Evolutionary conservation across 1,140 invertebrate genomes (phyloP), one percentile per base, ranked within the genome.

Genomic region (Heliothis virescens): DNA sequence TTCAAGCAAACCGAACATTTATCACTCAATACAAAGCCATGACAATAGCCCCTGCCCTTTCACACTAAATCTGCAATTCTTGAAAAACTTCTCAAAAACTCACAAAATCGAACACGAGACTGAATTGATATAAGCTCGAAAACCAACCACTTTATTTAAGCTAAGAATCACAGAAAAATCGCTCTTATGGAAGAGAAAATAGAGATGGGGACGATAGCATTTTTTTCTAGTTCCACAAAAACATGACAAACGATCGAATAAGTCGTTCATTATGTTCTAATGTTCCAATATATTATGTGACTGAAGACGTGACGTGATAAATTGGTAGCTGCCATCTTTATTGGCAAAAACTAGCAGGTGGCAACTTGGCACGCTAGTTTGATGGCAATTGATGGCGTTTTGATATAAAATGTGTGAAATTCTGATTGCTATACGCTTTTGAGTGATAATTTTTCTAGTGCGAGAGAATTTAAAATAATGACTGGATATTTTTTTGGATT

Each of bases 231-330:
- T 52, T 9, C 50, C 47, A 52, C 13, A 65, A 79, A 81, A 81
- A 81, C 77, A 80, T 82, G 80, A 80, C 73, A 84, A 84, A 84
- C 80, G 83, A 80, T 78, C 47, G 62, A 63, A 77, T 79, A 57
- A 79, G 72, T 60, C 74, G 78, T 81, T 80, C 80, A 84, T 84
- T 84, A 84, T 84, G 74, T 79, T 83, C 80, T 92, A 92, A 92
- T 92, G 90, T 91, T 87, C 90, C 91, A 90, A 92, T 92, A 92
- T 90, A 92, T 91, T 91, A 92, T 92, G 84, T 88, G 89, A 87
- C 86, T 86, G 86, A 89, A 89, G 75, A 78, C 63, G 63, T 78
- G 79, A 83, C 74, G 86, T 92, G 90, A 92, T 92, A 92, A 92
- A 92, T 92, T 90, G 90, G 83, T 82, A 81, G 82, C 84, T 84